phyloP scores from a whole-genome alignment of 2,888 invertebrate species.

The Charanyca ferruginea region DNA sequence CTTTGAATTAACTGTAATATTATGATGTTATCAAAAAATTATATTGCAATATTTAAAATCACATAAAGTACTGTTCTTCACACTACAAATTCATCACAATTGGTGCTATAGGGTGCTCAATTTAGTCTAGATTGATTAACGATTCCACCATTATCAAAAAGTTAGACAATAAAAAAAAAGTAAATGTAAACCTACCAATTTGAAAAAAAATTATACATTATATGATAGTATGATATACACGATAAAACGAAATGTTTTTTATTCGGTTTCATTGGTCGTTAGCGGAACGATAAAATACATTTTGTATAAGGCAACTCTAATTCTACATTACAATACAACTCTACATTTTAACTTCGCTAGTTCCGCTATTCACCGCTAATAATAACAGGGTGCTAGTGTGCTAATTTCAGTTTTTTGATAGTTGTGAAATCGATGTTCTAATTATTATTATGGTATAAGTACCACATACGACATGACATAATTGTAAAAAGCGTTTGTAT shows the following conservation, averaged over 20 bases:
- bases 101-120: slow-evolving; percentile 86
- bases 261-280: too few species aligned
- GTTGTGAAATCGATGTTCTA: slow-evolving; percentile 43
- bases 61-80: slow-evolving; percentile 46
- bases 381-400: slow-evolving; percentile 16
- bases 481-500: slow-evolving; percentile 86
- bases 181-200: neutral
- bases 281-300: too few species aligned
- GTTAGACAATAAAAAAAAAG: neutral
- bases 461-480: slow-evolving; percentile 87
- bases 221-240: too few species aligned
- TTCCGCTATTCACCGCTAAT: slow-evolving; percentile 31
- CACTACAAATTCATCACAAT: slow-evolving; percentile 61
- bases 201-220: too few species aligned
- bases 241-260: too few species aligned
- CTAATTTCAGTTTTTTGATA: slow-evolving; percentile 18
- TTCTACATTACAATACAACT: too few species aligned
- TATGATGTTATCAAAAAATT: slow-evolving; percentile 11
- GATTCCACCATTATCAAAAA: slow-evolving; percentile 40
- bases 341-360: neutral
- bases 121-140: slow-evolving; percentile 51
- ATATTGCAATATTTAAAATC: slow-evolving; percentile 37
- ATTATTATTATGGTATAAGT: slow-evolving; percentile 61
- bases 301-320: too few species aligned
- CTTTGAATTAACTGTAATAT: neutral